Conservation (phyloP, 2,113 vertebrate species). For the Sinosuthora webbiana region DNA sequence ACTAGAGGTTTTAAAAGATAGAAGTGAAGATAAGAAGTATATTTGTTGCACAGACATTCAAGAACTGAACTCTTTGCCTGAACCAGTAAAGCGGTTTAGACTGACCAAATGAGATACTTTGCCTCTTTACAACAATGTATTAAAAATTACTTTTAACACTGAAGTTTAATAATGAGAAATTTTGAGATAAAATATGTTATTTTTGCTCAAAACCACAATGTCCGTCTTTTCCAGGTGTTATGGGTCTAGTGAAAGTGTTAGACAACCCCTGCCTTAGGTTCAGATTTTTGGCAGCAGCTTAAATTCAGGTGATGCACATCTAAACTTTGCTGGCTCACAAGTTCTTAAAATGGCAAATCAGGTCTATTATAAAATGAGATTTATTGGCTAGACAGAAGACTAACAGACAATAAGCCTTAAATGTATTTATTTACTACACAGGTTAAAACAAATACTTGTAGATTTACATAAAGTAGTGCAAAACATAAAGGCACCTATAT, state of each 20-base stretch:
- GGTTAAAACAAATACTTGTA: not conserved
- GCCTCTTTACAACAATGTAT: fast-evolving
- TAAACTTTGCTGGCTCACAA: not conserved
- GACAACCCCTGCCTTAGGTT: not conserved
- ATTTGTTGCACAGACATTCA: not conserved
- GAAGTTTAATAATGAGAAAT: not conserved
- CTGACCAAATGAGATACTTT: not conserved
- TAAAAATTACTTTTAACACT: not conserved
- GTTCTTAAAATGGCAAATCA: not conserved
- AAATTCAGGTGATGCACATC: fast-evolving
- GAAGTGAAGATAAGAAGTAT: not conserved
- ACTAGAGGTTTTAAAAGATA: not conserved
- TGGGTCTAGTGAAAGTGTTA: fast-evolving
- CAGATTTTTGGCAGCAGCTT: not conserved
- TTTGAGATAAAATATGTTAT: not conserved
- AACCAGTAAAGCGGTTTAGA: not conserved
- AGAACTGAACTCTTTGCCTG: not conserved
- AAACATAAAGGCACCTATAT: not conserved
- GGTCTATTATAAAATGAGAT: not conserved
- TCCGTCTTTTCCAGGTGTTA: not conserved
- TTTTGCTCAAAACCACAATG: not conserved
- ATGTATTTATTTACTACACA: not conserved
- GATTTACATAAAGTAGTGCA: not conserved
- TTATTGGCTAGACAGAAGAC: not conserved
- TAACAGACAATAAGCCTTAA: not conserved